Evolutionary conservation across 2,888 invertebrate genomes (phyloP), one percentile per base, ranked within the genome.

Genomic region (Limnephilus marmoratus): DNA sequence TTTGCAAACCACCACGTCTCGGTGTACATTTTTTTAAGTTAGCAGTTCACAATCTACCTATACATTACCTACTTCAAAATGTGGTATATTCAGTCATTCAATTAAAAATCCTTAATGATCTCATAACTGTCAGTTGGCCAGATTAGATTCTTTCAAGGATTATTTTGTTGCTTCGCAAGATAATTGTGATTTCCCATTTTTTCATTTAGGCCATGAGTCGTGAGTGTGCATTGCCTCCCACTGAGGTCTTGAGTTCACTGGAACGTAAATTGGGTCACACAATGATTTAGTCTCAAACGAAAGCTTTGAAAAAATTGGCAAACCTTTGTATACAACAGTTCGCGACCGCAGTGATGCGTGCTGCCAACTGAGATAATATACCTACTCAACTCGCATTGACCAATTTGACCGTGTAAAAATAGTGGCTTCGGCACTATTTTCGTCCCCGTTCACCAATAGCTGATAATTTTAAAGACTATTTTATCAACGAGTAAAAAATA

Each of bases 401-500:
- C 41, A 86, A 45, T 86, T 86, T 45, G 45, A 86, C 45, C 13
- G 12, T n/a, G 86, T 86, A 86, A 86, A 86, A 86, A 86, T 86
- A 86, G 86, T n/a, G 86, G 29, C 11, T 86, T 86, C 68, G n/a
- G n/a, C 68, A 9, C 68, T 86, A 49, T 86, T 86, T 86, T 45
- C 49, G 29, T 85, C 49, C 41, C 45, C 24, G 41, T 85, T 37
- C 85, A 18, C 68, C 68, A 68, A n/a, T 68, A 68, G 68, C 68
- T n/a, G 68, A 68, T 68, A 68, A n/a, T 68, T 68, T 9, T 68
- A 24, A 68, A 1, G n/a, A 68, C 24, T 9, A n/a, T n/a, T 68
- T 68, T 68, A 24, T 68, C 24, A 24, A 24, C 24, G n/a, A 1
- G 24, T 24, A 18, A 68, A 53, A 68, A 24, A 24, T n/a, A 68